Base-by-base conservation (phyloP, 2,888 invertebrate genomes). In the Dyspetes luteomarginatus region DNA sequence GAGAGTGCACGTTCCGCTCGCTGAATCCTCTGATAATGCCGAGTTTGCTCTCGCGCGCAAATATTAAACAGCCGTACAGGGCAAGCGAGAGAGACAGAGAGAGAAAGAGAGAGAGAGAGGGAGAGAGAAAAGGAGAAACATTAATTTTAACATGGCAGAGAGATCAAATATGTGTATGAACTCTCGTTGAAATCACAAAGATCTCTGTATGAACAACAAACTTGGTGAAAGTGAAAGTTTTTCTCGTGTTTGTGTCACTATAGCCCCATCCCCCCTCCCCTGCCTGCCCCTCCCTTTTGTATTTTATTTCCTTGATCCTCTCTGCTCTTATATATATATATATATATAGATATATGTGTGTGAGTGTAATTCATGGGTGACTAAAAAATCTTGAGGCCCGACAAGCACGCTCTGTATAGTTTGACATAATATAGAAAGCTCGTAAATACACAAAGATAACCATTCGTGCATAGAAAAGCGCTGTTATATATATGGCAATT, bases 221-320 rank as follows among this genome's bases (percentile, higher is more conserved):
- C 28, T 19, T 41, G 48, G 77, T 71, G 77, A 77, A 77, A 77
- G 77, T 77, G 77, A 77, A 77, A 77, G 77, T 77, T 64, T 73
- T 15, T 26, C 69, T n/a, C 36, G 36, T 71, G 50, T 55, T 19
- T 15, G 22, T 43, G 26, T 64, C 55, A 22, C 28, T 22, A 48
- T 5, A 17, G 3, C 7, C 17, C 19, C 3, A 17, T n/a, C n/a
- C n/a, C n/a, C n/a, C n/a, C n/a, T n/a, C n/a, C n/a, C n/a, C n/a
- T n/a, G n/a, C n/a, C n/a, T n/a, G n/a, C n/a, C n/a, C n/a, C n/a
- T n/a, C n/a, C 45, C 3, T 7, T 24, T 9, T 28, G 26, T 9
- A 26, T 64, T 74, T 64, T 74, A 65, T 74, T 65, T 74, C 56
- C 73, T 65, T 45, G 55, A 64, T 64, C 56, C 28, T 15, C 56